Evolutionary conservation across 2,113 vertebrate genomes (phyloP).

Genomic region (Carassius carassius): DNA sequence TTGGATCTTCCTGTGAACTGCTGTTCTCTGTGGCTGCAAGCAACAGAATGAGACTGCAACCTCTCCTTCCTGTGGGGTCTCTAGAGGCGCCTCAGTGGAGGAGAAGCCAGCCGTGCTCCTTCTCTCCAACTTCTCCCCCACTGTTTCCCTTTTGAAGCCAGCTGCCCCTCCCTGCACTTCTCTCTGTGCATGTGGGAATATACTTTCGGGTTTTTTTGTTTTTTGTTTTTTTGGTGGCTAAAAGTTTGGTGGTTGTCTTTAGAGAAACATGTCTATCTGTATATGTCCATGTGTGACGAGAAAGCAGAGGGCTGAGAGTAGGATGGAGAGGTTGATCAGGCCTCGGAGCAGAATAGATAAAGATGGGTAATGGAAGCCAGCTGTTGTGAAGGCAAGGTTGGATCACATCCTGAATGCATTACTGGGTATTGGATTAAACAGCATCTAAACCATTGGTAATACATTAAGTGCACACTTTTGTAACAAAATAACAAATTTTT

Average conservation of each 20-base stretch:
- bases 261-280: background rate
- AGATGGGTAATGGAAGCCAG: slow-evolving; percentile 67
- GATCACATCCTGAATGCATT: background rate
- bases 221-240: background rate
- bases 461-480: background rate
- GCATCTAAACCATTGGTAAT: background rate
- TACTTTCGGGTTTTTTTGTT: background rate
- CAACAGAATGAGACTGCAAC: background rate
- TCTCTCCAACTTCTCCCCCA: background rate
- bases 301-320: background rate
- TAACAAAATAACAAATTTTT: background rate
- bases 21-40: background rate
- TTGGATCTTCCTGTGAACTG: background rate
- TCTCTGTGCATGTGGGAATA: background rate
- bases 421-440: background rate
- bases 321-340: slow-evolving; percentile 16
- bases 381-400: slow-evolving; percentile 53
- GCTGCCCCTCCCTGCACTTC: background rate
- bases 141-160: slow-evolving; percentile 3
- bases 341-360: slow-evolving; percentile 50
- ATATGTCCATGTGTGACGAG: slow-evolving; percentile 7
- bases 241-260: background rate
- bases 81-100: background rate
- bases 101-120: background rate
- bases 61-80: slow-evolving; percentile 38